Conservation (phyloP, 2,888 invertebrate species). For the Bugulina stolonifera region DNA sequence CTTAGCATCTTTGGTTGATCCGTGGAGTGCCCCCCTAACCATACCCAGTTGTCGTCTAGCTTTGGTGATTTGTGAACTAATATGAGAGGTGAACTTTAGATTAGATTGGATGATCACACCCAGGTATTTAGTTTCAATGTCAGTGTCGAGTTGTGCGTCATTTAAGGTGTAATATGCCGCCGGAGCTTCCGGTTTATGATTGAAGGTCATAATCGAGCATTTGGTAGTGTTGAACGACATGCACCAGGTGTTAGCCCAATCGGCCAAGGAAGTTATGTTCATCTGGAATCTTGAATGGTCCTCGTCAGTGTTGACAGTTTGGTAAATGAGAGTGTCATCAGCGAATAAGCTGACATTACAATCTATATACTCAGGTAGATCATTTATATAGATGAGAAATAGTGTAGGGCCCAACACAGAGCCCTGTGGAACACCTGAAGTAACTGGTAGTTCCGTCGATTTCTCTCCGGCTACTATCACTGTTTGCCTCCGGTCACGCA, state of each 20-base stretch:
- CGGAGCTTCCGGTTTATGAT: background rate
- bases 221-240: background rate
- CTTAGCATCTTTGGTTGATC: background rate
- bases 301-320: background rate
- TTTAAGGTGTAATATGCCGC: background rate
- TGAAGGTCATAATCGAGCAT: background rate
- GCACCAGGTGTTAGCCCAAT: background rate
- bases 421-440: background rate
- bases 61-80: background rate
- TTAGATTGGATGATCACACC: background rate
- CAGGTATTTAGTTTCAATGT: background rate
- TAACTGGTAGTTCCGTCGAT: background rate
- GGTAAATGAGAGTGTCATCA: background rate
- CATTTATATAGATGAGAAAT: background rate
- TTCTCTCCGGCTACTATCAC: background rate
- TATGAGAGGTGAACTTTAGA: background rate
- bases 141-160: background rate
- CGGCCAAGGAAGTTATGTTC: background rate
- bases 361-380: background rate
- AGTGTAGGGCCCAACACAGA: background rate
- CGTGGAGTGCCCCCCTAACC: background rate
- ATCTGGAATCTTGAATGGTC: background rate
- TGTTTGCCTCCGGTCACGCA: background rate
- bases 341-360: background rate
- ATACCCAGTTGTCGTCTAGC: background rate